Percentiles rank a stretch among this genome's conserved stretches.
Conservation (phyloP, 2,113 vertebrate species). For the Boleophthalmus pectinirostris region DNA sequence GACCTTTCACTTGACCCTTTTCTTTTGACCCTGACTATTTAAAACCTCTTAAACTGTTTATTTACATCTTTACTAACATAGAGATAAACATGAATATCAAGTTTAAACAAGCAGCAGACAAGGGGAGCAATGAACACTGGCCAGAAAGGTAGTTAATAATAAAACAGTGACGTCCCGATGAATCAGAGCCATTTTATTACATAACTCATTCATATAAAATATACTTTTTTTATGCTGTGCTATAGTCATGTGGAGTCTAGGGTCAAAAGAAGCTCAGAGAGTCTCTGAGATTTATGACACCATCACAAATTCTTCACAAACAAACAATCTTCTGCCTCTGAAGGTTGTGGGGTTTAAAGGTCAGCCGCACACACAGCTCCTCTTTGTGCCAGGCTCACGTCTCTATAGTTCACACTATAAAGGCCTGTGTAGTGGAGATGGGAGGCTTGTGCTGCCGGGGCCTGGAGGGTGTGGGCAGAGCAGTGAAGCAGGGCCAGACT, state of each 20-base stretch:
- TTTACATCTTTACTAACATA: too few species aligned
- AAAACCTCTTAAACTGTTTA: too few species aligned
- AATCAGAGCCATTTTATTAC: too few species aligned
- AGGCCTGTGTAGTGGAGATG: constrained; percentile 43
- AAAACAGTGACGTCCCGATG: too few species aligned
- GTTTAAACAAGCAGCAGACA: background rate
- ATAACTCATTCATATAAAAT: too few species aligned
- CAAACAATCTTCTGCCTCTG: constrained; percentile 13
- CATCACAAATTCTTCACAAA: constrained; percentile 24
- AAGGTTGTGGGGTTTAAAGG: constrained; percentile 6
- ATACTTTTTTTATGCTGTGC: background rate
- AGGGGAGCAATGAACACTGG: background rate
- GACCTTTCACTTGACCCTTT: too few species aligned
- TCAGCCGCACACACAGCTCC: constrained; percentile 45
- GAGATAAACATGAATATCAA: background rate
- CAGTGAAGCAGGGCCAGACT: constrained; percentile 61
- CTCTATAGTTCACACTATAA: constrained; percentile 29
- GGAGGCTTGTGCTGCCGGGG: constrained; percentile 52
- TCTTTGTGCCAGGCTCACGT: constrained; percentile 53
- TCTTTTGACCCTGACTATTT: too few species aligned
- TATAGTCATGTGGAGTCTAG: background rate
- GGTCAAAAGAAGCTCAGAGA: background rate
- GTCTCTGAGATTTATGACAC: constrained; percentile 12
- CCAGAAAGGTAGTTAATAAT: too few species aligned
- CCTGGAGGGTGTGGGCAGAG: constrained; percentile 59